Conservation (phyloP, 2,113 vertebrate genomes). For the Sander lucioperca region DNA sequence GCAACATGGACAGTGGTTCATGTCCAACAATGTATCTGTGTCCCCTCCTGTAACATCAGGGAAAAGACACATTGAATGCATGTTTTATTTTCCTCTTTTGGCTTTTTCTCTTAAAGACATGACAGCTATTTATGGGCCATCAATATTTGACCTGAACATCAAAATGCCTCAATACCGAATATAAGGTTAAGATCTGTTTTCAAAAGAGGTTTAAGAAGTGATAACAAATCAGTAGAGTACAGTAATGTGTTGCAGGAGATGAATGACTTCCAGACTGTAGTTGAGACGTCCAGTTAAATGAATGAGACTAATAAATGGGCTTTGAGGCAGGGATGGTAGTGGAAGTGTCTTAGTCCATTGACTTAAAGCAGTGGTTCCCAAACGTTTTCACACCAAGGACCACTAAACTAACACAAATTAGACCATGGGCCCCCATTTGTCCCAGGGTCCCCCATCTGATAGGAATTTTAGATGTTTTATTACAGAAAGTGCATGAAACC, state of each 20-base stretch:
- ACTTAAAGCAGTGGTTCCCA: neutral
- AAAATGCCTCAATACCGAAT: neutral
- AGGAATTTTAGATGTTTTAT: too few relatives aligned
- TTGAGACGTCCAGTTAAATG: neutral
- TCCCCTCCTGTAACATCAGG: neutral
- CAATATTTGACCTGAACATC: constrained; percentile 14
- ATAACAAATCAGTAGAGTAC: neutral
- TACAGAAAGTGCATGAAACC: too few relatives aligned
- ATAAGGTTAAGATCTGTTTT: neutral
- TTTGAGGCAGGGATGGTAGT: neutral
- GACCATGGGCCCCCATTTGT: too few relatives aligned
- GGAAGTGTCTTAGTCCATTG: too few relatives aligned
- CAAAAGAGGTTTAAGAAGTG: neutral
- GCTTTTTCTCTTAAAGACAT: neutral
- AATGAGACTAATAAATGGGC: neutral
- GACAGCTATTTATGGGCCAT: neutral
- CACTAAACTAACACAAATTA: too few relatives aligned
- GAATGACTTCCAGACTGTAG: neutral
- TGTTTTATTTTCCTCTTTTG: neutral
- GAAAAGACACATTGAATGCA: neutral
- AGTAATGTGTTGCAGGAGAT: neutral
- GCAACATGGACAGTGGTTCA: constrained; percentile 12
- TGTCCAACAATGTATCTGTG: constrained; percentile 2
- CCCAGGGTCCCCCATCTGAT: too few relatives aligned
- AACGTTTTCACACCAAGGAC: too few relatives aligned